Base-by-base conservation (phyloP, 2,888 invertebrate species). In the Oegoconia quadripuncta region DNA sequence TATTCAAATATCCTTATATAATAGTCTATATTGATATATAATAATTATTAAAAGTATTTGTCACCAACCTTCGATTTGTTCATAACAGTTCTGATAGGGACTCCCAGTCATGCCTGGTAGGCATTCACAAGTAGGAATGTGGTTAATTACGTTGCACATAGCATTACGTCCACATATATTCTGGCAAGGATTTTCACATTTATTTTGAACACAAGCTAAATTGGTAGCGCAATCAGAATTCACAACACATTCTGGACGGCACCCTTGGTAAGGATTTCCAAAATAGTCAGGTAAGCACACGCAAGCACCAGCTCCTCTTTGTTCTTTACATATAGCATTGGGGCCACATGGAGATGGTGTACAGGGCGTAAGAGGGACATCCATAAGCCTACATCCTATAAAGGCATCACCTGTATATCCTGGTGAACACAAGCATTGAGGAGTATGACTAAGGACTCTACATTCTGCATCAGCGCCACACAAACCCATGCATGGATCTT, bases 191-290 rank as follows among this genome's bases (percentile, higher is more conserved):
- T 93, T 91, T 61, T 88, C 84, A 64, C 95, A 95, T 75, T 93
- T 93, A 56, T 90, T 92, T 58, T 91, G 90, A 30, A 92, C 89
- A 52, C 95, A 95, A 2, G 93, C 93, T 54, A 90, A 89, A 59
- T 92, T 92, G 1, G 90, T 89, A 2, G 91, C 74, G 67, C 94
- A 94, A 59, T 93, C 94, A 2, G 93, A 91, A 72, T 93, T 93
- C 3, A 93, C 77, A 0, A 91, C 80, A 66, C 94, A 94, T 74
- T 94, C 93, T 5, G 94, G 94, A 34, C 93, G 89, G 67, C 94
- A 94, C 18, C 92, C 92, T 73, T 92, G 92, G 53, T 93, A 93
- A 26, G 95, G 94, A 72, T 93, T 93, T 39, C 95, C 95, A 44
- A 91, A 88, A 64, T 91, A 90, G 61, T 91, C 92, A 3, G 90